Evolutionary conservation across 2,797 vertebrate genomes (phyloP).

Genomic region (Muraenolepis orangiensis): DNA sequence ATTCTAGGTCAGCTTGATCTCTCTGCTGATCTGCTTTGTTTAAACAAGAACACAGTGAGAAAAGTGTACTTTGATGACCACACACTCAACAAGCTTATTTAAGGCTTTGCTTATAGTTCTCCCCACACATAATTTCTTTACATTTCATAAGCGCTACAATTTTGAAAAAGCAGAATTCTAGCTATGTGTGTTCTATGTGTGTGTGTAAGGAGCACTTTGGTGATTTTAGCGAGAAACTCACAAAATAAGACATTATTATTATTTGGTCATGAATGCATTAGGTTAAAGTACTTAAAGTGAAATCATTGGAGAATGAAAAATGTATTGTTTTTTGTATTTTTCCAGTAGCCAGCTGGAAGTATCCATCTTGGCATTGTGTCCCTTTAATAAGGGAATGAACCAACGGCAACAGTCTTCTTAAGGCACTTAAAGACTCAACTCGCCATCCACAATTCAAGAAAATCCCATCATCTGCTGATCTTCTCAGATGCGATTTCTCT

Average conservation of each 20-base stretch:
- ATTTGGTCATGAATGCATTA: slow-evolving; percentile 1
- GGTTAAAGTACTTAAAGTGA: background rate
- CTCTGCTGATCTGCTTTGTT: background rate
- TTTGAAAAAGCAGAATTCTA: slow-evolving; percentile 23
- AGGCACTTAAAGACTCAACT: slow-evolving; percentile 64
- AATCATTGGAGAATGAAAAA: slow-evolving; percentile 2
- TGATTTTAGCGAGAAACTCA: slow-evolving; percentile 44
- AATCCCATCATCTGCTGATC: slow-evolving; percentile 43
- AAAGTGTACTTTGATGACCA: slow-evolving; percentile 1
- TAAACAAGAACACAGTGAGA: background rate
- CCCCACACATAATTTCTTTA: slow-evolving; percentile 33
- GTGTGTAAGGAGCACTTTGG: slow-evolving; percentile 43
- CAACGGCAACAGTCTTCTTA: slow-evolving; percentile 65
- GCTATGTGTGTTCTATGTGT: slow-evolving; percentile 10
- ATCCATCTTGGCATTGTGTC: slow-evolving; percentile 45
- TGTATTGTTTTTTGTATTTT: slow-evolving; percentile 51
- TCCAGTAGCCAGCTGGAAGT: slow-evolving; percentile 72
- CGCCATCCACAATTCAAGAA: slow-evolving; percentile 44
- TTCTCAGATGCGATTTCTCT: slow-evolving; percentile 47
- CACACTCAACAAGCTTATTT: slow-evolving; percentile 21
- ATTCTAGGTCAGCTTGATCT: background rate
- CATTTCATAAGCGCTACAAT: slow-evolving; percentile 50
- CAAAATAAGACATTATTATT: slow-evolving; percentile 10
- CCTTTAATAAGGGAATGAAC: slow-evolving; percentile 49
- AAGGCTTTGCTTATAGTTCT: slow-evolving; percentile 38